A percentile compares a stretch with the other conserved stretches of the same genome.
phyloP scores from a whole-genome alignment of 2,113 vertebrate species.

The Calypte anna region DNA sequence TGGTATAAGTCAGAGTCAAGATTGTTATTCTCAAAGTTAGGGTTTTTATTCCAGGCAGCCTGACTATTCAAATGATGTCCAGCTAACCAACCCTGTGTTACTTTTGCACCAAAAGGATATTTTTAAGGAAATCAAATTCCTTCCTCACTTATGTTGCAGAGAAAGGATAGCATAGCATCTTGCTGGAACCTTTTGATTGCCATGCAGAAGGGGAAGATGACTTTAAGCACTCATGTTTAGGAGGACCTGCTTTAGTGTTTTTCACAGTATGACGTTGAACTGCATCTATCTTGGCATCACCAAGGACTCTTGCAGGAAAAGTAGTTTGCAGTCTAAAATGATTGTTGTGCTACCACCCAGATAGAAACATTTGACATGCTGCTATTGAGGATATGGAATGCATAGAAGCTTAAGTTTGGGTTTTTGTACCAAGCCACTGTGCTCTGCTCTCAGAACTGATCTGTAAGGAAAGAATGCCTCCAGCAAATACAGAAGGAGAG shows the following conservation, averaged over 20 bases:
- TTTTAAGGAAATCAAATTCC: background rate
- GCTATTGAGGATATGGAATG: background rate
- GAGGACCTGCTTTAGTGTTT: background rate
- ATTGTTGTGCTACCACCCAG: background rate
- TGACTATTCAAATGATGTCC: background rate
- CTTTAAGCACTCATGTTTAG: background rate
- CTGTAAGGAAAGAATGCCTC: background rate
- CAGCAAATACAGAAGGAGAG: background rate
- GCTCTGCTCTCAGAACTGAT: background rate
- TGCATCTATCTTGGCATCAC: background rate
- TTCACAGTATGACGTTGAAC: background rate
- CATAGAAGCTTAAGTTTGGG: background rate
- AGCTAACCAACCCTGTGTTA: background rate
- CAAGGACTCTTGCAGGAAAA: background rate
- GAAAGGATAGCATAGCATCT: background rate
- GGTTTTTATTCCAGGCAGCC: background rate
- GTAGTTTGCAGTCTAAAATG: background rate
- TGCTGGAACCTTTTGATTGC: background rate
- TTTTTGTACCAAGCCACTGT: fast-evolving
- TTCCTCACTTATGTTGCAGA: background rate
- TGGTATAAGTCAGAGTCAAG: background rate
- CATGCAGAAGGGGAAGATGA: background rate
- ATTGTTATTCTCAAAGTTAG: background rate
- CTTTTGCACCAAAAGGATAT: background rate
- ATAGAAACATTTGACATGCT: background rate